Conservation (phyloP, 37 sponge, comb jelly and placozoan genomes). For the Eunapius fragilis region DNA sequence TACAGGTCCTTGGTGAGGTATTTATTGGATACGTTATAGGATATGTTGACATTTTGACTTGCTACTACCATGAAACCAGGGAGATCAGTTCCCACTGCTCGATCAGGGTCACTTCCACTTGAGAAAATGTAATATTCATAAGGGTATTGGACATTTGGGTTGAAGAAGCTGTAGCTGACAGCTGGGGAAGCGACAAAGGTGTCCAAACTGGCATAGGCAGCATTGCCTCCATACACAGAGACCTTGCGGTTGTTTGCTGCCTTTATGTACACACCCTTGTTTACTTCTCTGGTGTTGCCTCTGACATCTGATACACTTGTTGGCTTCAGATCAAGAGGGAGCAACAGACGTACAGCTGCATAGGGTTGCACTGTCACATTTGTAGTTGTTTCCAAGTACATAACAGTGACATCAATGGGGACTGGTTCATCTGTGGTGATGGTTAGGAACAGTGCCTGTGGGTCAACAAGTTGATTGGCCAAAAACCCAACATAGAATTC, state of each 20-base stretch:
- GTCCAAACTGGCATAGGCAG: neutral
- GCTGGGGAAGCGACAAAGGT: neutral
- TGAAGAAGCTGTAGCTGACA: neutral
- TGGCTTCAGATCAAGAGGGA: neutral
- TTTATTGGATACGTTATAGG: neutral
- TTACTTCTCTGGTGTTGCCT: neutral
- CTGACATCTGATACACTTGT: neutral
- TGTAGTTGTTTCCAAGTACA: neutral
- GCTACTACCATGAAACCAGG: neutral
- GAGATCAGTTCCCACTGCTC: neutral
- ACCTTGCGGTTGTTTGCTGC: neutral
- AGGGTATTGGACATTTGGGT: neutral
- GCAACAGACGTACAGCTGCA: neutral
- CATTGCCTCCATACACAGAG: neutral
- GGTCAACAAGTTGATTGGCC: neutral
- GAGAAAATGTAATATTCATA: neutral
- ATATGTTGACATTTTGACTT: neutral
- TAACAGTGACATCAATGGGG: neutral
- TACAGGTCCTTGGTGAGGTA: neutral
- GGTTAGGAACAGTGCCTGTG: neutral
- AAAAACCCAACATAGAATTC: neutral
- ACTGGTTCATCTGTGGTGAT: neutral
- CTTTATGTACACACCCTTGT: neutral
- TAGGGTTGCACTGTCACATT: neutral
- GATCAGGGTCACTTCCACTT: neutral